Evolutionary conservation across 2,113 vertebrate species (phyloP), one percentile per base, ranked within the genome.

Genomic region (Mungos mungo): DNA sequence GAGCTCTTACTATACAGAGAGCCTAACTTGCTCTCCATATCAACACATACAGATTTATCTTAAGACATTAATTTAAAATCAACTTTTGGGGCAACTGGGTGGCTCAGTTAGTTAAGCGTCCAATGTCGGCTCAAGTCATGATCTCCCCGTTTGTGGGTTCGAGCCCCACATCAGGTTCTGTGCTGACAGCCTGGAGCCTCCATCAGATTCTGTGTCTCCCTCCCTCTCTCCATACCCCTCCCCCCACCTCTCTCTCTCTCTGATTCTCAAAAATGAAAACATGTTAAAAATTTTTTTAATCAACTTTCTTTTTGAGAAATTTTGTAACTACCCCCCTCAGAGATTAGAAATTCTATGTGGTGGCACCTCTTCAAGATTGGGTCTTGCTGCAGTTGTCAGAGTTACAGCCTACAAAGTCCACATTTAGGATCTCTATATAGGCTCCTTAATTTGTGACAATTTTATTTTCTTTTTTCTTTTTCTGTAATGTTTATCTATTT

Each of bases 51-150:
- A 96, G 31, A 68, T 95, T 76, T 92, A 84, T 52, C 35, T 47
- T 88, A 79, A 57, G 15, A 88, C n/a, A 23, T 27, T 95, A 66
- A 94, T 90, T 86, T 92, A 92, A 88, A 93, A 68, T 84, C 11
- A 29, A 6, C 81, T 90, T 89, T 47, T 29, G 21, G 21, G 57
- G 57, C 57, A 0, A 21, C 57, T 9, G 57, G 57, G 57, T 23
- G 57, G 57, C 21, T 60, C 57, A 23, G 57, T 60, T 23, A 19
- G 57, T 60, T 60, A 60, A 60, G 21, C 21, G 19, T 60, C 57
- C 7, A 8, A 23, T 2, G 19, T 60, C 7, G 21, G 21, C 57
- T 60, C 8, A 1, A 7, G 57, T 60, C 57, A 9, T 25, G 57
- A 23, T 60, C 57, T 60, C 21, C 2, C 16, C 7, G 57, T 60